Percentiles rank a stretch among this genome's conserved stretches.
These are phyloP conservation scores for Odocoileus virginianus DNA, from an alignment of 2,113 vertebrate genomes.

Conservation along the genomic window DNA sequence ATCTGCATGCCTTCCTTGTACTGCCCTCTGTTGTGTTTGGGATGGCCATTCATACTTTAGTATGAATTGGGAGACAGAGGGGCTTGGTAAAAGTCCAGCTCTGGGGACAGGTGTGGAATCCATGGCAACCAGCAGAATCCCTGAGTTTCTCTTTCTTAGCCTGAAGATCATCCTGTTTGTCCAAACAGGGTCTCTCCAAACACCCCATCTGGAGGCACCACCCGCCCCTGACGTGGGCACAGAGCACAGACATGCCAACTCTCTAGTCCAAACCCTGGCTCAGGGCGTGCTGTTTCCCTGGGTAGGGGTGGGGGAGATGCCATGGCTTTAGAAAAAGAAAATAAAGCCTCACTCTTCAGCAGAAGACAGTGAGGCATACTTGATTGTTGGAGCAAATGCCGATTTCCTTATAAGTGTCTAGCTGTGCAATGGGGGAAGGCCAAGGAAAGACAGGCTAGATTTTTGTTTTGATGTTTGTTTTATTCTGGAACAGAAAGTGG, in stretches of 20 bases:
- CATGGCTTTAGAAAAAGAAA: not conserved
- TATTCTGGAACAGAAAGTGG: not conserved
- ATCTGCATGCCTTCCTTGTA: not conserved
- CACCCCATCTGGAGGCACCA: not conserved
- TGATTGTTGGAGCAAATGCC: not conserved
- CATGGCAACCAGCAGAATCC: not conserved
- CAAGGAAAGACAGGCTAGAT: not conserved
- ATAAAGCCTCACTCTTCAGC: not conserved
- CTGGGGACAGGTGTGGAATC: not conserved
- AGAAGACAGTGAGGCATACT: not conserved
- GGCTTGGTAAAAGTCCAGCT: not conserved
- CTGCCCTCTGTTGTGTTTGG: not conserved
- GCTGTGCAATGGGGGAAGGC: not conserved
- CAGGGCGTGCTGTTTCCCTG: not conserved
- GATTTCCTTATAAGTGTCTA: not conserved
- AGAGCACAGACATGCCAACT: fast-evolving
- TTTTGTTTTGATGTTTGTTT: not conserved
- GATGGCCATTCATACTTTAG: not conserved
- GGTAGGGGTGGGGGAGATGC: fast-evolving
- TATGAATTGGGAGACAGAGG: not conserved
- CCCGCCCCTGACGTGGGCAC: not conserved
- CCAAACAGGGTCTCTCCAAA: not conserved
- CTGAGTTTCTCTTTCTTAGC: not conserved
- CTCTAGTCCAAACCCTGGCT: not conserved
- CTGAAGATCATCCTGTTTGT: not conserved